Evolutionary conservation across 2,888 invertebrate genomes (phyloP), one percentile per base, ranked within the genome.

Genomic region (Agrotis exclamationis): DNA sequence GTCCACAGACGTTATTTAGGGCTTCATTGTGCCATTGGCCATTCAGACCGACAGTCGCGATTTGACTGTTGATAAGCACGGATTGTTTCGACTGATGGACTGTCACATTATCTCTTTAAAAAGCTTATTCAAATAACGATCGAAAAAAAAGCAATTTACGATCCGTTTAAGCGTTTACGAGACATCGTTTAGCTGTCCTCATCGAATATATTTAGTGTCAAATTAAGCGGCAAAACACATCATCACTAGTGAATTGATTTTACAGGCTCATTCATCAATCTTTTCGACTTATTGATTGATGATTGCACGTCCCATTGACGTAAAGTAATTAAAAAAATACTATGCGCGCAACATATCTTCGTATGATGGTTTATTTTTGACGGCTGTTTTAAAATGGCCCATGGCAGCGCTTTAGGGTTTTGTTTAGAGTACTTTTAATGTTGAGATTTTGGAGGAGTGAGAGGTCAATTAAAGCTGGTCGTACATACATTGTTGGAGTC

Each of bases 221-320:
- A 92, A 96, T 96, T 96, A 95, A 88, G 88, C 88, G 80, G 89
- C 89, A 91, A 93, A 94, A 93, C 91, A 93, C 91, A 92, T 93
- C 94, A 95, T 94, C 93, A 91, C 86, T 84, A 88, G 88, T 82
- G 91, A 93, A 95, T 95, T 94, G 94, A 93, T 95, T 96, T 93
- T 91, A 90, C 88, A 73, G 89, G 86, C 85, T 84, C 92, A 90
- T 94, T 91, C 92, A 96, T 96, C 93, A 95, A 94, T 95, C 94
- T 93, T 84, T 87, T 88, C 92, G 94, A 94, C 92, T 95, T 90
- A 91, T 94, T 95, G 96, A 95, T 96, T 95, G 91, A 95, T 96
- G 94, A 93, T 91, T 91, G 89, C 85, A 63, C 86, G 86, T 85
- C 81, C 85, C 89, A 93, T 93, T 93, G 95, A 94, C 93, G 90